Evolutionary conservation across 2,888 invertebrate species (phyloP), one percentile per base, ranked within the genome.

Genomic region (Caradrina clavipalpis): DNA sequence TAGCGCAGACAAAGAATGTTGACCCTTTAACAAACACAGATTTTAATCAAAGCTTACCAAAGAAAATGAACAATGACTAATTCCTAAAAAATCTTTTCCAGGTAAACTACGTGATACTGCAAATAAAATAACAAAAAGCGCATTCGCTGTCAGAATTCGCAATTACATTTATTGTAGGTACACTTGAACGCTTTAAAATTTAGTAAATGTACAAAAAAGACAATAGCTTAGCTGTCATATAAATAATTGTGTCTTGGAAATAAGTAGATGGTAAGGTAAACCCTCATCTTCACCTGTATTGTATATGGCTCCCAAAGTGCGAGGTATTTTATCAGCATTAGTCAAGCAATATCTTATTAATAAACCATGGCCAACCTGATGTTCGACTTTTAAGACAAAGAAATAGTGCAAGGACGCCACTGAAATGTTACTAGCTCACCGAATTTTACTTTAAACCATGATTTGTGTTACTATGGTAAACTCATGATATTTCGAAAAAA

Each of bases 1-100:
- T 78, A 79, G 81, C 8, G 39, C 62, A 50, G 7, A 26, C 56
- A 53, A 77, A 85, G 69, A 54, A 64, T 73, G 54, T 83, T 78
- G 80, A 74, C 70, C 71, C 65, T 69, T 65, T 62, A 35, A 85
- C 69, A 85, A 82, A 86, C 70, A 81, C 83, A 86, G 89, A 91
- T 91, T 88, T 87, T 86, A 84, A 86, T 86, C 86, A 85, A 84
- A 84, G 85, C 83, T 86, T 86, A 86, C 82, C 82, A 83, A 78
- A 71, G 78, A 74, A 80, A 78, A 83, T 82, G 67, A 78, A 58
- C 39, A 86, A 90, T 95, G 95, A 95, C 92, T 94, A 94, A 95
- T 89, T 87, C 89, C 76, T 87, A 86, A 94, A 95, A 93, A 91
- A 94, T 92, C 89, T 88, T 87, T 95, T 95, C 95, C 90, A 88